Conservation (phyloP, 2,888 invertebrate species). For the Meandrusa payeni region DNA sequence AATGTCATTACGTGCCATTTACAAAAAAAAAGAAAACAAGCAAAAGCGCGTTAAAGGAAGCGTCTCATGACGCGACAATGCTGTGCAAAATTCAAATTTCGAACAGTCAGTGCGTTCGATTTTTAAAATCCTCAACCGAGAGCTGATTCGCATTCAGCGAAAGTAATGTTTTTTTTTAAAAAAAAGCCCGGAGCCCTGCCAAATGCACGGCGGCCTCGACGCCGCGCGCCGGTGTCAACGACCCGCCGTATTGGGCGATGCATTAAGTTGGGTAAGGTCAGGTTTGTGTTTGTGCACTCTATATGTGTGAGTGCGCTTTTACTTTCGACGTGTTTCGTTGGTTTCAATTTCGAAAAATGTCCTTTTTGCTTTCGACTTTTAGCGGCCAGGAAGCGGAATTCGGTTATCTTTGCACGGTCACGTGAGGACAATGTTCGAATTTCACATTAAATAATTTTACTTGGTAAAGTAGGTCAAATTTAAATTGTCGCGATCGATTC, state of each 20-base stretch:
- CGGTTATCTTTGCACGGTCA: conserved; percentile 6
- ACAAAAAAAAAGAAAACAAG: conserved; percentile 17
- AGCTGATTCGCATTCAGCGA: conserved; percentile 51
- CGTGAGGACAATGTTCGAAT: neutral
- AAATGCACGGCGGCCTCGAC: conserved; percentile 67
- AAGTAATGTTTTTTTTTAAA: conserved; percentile 59
- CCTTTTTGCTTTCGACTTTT: conserved; percentile 3
- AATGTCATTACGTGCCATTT: conserved; percentile 11
- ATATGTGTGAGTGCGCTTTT: conserved; percentile 55
- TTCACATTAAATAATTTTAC: too few species aligned
- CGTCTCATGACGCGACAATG: conserved; percentile 4
- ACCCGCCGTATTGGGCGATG: conserved; percentile 68
- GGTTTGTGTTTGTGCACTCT: conserved; percentile 47
- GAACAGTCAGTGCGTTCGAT: conserved; percentile 9
- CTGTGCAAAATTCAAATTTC: conserved; percentile 24
- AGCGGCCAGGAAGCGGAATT: conserved; percentile 19
- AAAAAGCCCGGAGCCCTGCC: conserved; percentile 50
- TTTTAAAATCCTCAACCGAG: conserved; percentile 14
- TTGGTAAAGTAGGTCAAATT: neutral
- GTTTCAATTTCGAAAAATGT: conserved; percentile 25
- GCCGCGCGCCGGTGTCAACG: conserved; percentile 51
- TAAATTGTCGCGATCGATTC: too few species aligned
- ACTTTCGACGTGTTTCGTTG: conserved; percentile 53
- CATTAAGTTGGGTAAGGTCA: conserved; percentile 74
- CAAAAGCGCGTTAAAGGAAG: conserved; percentile 1